Percentiles rank a stretch among this genome's conserved stretches.
Conservation (phyloP, 1,140 invertebrate genomes). For the Chironomus striatipennis region DNA sequence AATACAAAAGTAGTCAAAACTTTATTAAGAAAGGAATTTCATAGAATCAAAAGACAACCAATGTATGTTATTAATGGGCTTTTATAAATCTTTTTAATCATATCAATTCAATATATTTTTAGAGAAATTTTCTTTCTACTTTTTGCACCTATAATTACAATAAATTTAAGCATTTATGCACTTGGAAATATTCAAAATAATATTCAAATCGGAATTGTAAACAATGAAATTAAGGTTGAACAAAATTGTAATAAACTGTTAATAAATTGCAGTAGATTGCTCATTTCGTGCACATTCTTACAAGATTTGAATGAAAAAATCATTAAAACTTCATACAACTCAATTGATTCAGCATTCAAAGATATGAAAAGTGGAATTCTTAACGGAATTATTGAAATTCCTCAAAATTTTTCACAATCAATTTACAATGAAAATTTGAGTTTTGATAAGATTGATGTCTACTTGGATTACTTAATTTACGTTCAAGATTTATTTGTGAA, state of each 20-base stretch:
- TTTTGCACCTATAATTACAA: constrained; percentile 69
- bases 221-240: constrained; percentile 54
- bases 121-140: constrained; percentile 72
- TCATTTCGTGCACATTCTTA: constrained; percentile 42
- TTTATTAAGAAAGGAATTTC: constrained; percentile 48
- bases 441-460: constrained; percentile 50
- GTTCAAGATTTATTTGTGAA: constrained; percentile 59
- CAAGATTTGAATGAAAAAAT: constrained; percentile 39
- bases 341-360: constrained; percentile 46
- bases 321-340: constrained; percentile 31
- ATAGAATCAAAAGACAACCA: constrained; percentile 56
- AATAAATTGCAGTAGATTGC: constrained; percentile 31
- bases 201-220: constrained; percentile 64
- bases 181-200: constrained; percentile 68
- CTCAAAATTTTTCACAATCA: constrained; percentile 63
- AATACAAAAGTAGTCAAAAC: constrained; percentile 37
- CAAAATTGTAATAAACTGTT: constrained; percentile 32
- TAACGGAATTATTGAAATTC: constrained; percentile 63
- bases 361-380: constrained; percentile 52
- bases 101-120: constrained; percentile 31
- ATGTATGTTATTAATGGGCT: constrained; percentile 46
- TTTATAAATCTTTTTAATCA: neutral
- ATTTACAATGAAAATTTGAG: constrained; percentile 46
- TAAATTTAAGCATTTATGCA: constrained; percentile 68
- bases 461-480: constrained; percentile 46